Percentiles rank a stretch among this genome's conserved stretches.
Conservation (phyloP, 2,888 invertebrate genomes). For the Pterostichus madidus region DNA sequence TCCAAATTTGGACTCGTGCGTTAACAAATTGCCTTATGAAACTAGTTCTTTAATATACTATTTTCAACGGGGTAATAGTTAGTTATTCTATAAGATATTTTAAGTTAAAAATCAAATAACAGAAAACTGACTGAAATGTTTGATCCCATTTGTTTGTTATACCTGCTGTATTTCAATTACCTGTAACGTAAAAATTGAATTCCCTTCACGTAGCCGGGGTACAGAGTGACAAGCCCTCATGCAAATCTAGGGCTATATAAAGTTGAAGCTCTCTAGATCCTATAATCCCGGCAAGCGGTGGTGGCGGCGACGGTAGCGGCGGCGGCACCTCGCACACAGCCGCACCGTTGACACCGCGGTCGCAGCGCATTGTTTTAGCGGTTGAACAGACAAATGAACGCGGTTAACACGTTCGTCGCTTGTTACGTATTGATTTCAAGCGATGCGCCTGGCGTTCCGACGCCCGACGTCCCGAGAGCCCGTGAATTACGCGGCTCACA, state of each 20-base stretch:
- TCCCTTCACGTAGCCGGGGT: not conserved
- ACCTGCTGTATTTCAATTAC: not conserved
- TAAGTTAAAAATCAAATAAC: too few relatives aligned
- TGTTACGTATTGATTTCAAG: slow-evolving; percentile 69
- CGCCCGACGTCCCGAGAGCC: slow-evolving; percentile 34
- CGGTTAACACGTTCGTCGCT: slow-evolving; percentile 78
- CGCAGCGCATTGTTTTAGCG: slow-evolving; percentile 77
- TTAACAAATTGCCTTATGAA: too few relatives aligned
- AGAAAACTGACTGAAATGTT: too few relatives aligned
- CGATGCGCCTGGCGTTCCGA: not conserved
- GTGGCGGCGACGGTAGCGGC: not conserved
- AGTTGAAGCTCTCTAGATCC: slow-evolving; percentile 42
- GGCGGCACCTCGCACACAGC: slow-evolving; percentile 9
- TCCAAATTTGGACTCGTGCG: too few relatives aligned
- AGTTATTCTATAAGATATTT: too few relatives aligned
- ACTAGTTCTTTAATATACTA: too few relatives aligned
- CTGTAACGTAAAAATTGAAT: not conserved
- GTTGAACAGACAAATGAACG: slow-evolving; percentile 77
- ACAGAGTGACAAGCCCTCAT: slow-evolving; percentile 39
- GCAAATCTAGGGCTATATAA: slow-evolving; percentile 54
- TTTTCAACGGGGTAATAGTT: too few relatives aligned
- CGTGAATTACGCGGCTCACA: slow-evolving; percentile 53
- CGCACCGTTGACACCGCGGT: slow-evolving; percentile 70
- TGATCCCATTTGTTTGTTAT: too few relatives aligned
- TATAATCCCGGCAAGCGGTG: slow-evolving; percentile 16